Conservation (phyloP, 2,888 invertebrate species). For the Lithophane semibrunnea region DNA sequence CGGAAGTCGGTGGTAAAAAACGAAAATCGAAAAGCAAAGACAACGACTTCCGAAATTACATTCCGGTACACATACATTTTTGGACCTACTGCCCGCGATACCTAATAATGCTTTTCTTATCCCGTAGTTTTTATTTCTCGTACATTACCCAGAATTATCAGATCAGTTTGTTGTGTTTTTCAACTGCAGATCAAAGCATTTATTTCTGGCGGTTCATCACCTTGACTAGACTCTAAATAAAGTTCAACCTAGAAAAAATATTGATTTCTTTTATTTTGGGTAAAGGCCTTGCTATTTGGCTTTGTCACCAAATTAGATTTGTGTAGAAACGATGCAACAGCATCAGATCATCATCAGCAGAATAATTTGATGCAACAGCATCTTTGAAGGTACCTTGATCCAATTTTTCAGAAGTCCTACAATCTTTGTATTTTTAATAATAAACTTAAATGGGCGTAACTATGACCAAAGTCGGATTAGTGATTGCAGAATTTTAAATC, state of each 20-base stretch:
- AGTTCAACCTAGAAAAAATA: conserved; percentile 17
- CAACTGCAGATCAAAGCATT: conserved; percentile 36
- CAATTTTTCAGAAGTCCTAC: not conserved
- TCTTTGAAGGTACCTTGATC: not conserved
- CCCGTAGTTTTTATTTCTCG: conserved; percentile 2
- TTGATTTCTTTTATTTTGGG: not conserved
- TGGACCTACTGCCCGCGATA: too few relatives aligned
- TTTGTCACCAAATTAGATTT: not conserved
- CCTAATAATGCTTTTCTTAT: too few relatives aligned
- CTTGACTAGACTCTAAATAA: conserved; percentile 17
- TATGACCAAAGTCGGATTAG: not conserved
- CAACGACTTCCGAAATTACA: too few relatives aligned
- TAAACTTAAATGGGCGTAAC: not conserved
- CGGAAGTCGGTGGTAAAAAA: too few relatives aligned
- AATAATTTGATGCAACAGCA: not conserved
- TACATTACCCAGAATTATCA: conserved; percentile 7
- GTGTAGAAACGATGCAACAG: not conserved
- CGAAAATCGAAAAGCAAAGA: too few relatives aligned
- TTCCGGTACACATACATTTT: too few relatives aligned
- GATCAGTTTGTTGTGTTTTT: conserved; percentile 24
- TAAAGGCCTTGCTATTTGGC: not conserved
- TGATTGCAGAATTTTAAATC: not conserved
- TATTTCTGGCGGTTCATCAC: conserved; percentile 33
- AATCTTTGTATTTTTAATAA: not conserved
- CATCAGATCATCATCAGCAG: too few relatives aligned